Conservation (phyloP, 2,113 vertebrate species). For the Dermatemys mawii region DNA sequence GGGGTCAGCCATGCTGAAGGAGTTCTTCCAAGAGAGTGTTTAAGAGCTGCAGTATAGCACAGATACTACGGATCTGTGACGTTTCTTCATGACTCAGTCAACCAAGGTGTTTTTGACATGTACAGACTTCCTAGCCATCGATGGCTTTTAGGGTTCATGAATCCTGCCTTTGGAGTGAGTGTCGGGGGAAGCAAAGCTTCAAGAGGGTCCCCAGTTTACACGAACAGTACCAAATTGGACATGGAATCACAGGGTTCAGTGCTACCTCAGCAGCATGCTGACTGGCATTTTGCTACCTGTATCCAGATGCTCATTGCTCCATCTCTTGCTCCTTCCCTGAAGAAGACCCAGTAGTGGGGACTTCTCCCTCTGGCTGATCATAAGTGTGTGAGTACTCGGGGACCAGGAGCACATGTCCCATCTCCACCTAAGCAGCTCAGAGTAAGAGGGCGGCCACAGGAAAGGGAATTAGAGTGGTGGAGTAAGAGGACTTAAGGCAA, state of each 20-base stretch:
- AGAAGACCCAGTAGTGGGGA: neutral
- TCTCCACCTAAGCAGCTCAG: neutral
- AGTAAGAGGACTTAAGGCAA: neutral
- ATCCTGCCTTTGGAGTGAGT: neutral
- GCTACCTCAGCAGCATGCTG: neutral
- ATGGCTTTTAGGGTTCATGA: neutral
- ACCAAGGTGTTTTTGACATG: neutral
- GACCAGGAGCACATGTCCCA: neutral
- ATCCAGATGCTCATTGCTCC: neutral
- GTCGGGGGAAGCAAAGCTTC: neutral
- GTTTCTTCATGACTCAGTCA: neutral
- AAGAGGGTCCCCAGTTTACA: neutral
- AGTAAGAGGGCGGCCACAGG: too few species aligned
- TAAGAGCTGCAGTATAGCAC: neutral
- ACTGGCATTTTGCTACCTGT: neutral
- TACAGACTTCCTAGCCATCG: neutral
- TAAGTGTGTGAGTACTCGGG: neutral
- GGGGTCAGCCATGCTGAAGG: neutral
- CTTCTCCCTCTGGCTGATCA: neutral
- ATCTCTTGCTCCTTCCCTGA: neutral
- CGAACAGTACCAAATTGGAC: neutral
- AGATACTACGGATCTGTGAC: neutral
- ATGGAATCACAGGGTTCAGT: neutral
- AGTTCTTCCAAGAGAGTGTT: neutral
- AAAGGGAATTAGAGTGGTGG: neutral